These are phyloP conservation scores for Spodoptera litura DNA, from an alignment of 1,140 invertebrate species.

Conservation along the genomic window DNA sequence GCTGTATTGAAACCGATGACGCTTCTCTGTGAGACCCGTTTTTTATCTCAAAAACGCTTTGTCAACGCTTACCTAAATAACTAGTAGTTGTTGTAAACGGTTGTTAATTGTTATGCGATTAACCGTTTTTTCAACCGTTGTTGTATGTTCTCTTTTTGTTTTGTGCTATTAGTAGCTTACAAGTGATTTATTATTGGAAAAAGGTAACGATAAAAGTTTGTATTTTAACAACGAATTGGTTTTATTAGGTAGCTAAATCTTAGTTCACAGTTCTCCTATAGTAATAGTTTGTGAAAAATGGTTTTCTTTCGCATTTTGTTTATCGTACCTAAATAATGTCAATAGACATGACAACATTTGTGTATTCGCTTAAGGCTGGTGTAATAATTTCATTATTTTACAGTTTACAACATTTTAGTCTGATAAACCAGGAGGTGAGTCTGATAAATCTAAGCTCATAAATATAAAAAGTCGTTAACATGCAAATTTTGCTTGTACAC, in stretches of 20 bases:
- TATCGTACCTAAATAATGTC: too few species aligned
- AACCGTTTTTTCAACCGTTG: conserved; percentile 8
- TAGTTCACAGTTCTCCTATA: neutral
- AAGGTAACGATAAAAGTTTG: neutral
- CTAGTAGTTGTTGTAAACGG: neutral
- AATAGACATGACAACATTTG: too few species aligned
- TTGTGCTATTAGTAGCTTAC: conserved; percentile 7
- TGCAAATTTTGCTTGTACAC: too few species aligned
- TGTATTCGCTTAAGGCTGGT: too few species aligned
- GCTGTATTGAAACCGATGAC: conserved; percentile 74
- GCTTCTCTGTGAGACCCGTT: conserved; percentile 60
- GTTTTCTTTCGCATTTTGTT: too few species aligned
- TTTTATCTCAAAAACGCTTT: conserved; percentile 57
- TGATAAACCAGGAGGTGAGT: too few species aligned
- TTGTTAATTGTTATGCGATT: conserved; percentile 11
- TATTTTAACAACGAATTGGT: conserved; percentile 2
- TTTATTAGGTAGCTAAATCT: neutral
- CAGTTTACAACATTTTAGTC: too few species aligned
- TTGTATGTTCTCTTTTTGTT: neutral
- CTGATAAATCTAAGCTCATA: too few species aligned
- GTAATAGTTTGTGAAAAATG: neutral
- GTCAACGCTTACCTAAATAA: conserved; percentile 62
- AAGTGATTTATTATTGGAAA: conserved; percentile 10
- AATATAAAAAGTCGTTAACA: too few species aligned
- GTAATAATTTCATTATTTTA: too few species aligned